These are phyloP conservation scores for Ammodytes marinus DNA, from an alignment of 2,113 vertebrate species.

Conservation along the genomic window DNA sequence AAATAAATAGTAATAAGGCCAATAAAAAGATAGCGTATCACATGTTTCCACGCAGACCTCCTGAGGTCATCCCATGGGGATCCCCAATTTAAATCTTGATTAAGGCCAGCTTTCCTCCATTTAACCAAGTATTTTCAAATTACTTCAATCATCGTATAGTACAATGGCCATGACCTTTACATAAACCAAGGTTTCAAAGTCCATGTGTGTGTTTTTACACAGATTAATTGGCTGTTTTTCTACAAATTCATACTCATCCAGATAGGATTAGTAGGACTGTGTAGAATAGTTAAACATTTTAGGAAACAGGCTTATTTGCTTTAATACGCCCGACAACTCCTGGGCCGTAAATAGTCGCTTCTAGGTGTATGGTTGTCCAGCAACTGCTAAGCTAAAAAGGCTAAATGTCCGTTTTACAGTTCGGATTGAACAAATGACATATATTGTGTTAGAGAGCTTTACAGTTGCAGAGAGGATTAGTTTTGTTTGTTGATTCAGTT, in stretches of 20 bases:
- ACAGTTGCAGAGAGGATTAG: background rate
- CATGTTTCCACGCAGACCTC: conserved; percentile 38
- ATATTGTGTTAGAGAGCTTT: background rate
- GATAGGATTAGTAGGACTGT: too few species aligned
- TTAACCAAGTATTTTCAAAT: conserved; percentile 31
- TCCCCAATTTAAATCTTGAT: conserved; percentile 40
- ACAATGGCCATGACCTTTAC: background rate
- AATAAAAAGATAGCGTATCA: conserved; percentile 57
- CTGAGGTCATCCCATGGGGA: conserved; percentile 21
- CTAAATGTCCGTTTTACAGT: background rate
- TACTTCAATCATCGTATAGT: background rate
- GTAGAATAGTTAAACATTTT: background rate
- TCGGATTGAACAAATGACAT: background rate
- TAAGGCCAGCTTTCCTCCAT: conserved; percentile 17
- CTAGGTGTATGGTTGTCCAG: background rate
- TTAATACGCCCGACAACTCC: background rate
- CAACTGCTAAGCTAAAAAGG: background rate
- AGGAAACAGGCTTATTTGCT: conserved; percentile 1
- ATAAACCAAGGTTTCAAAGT: background rate
- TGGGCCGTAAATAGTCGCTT: background rate
- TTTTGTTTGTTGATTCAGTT: background rate
- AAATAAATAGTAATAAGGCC: conserved; percentile 64
- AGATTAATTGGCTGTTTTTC: background rate
- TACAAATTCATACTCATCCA: background rate
- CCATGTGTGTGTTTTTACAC: background rate